Conservation (phyloP, 2,797 vertebrate genomes). For the Malurus splendens region DNA sequence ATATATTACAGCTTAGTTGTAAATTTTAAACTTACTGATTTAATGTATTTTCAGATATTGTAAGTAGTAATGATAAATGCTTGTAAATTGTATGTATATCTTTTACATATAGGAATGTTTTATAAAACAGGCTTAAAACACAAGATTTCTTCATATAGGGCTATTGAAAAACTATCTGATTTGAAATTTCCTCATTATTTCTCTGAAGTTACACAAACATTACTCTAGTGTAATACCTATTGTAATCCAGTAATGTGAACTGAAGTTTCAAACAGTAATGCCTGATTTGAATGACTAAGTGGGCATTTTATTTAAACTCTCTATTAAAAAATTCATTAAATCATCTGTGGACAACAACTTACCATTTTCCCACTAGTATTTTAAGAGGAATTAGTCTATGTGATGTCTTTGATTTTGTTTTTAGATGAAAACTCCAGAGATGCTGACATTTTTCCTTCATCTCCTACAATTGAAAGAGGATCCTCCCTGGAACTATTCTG, state of each 20-base stretch:
- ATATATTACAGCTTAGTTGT: not conserved
- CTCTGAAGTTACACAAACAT: not conserved
- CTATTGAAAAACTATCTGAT: not conserved
- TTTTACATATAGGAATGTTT: not conserved
- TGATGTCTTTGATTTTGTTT: constrained; percentile 4
- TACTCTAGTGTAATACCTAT: not conserved
- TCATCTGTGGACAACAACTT: not conserved
- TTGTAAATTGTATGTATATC: not conserved
- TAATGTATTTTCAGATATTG: not conserved
- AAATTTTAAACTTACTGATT: not conserved
- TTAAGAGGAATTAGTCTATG: not conserved
- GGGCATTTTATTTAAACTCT: not conserved
- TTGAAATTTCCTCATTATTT: not conserved
- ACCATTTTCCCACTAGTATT: not conserved
- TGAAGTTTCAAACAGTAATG: not conserved
- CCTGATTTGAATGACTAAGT: not conserved
- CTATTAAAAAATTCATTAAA: not conserved
- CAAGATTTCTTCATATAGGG: not conserved
- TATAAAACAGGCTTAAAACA: not conserved
- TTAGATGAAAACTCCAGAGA: not conserved
- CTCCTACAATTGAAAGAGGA: constrained; percentile 40
- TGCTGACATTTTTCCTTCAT: constrained; percentile 36
- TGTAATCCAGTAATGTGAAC: not conserved
- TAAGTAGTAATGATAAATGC: not conserved
- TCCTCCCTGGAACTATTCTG: constrained; percentile 32